Evolutionary conservation across 1,140 invertebrate species (phyloP).

Genomic region (Alviniconcha marisindica): DNA sequence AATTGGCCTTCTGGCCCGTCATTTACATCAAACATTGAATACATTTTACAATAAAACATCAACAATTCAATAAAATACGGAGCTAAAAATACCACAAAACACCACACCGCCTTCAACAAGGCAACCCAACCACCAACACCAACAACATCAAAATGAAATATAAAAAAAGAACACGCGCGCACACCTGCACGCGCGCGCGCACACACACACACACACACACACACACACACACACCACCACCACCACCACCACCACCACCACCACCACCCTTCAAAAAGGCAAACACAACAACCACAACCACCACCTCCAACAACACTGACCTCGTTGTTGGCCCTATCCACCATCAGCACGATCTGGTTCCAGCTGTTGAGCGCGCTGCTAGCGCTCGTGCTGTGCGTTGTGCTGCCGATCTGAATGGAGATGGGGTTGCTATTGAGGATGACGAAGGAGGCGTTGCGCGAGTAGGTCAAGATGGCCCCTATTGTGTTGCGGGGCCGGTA

Average conservation of each 20-base stretch:
- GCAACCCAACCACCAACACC: too few relatives aligned
- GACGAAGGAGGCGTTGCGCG: background rate
- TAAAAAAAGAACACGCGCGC: background rate
- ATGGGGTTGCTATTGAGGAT: background rate
- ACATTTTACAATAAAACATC: too few relatives aligned
- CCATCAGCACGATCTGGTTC: background rate
- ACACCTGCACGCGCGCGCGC: background rate
- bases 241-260: background rate
- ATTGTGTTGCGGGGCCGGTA: background rate
- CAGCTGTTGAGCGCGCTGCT: background rate
- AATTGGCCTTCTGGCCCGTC: too few relatives aligned
- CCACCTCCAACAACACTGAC: background rate
- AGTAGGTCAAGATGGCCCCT: conserved; percentile 6
- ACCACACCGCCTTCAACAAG: too few relatives aligned
- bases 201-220: conserved; percentile 5
- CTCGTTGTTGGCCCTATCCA: background rate
- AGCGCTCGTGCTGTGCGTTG: background rate
- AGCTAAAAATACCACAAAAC: too few relatives aligned
- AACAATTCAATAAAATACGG: too few relatives aligned
- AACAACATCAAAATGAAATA: too few relatives aligned
- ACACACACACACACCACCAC: background rate
- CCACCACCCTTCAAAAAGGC: too few relatives aligned
- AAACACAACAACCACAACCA: background rate
- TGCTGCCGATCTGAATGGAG: background rate
- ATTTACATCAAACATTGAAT: too few relatives aligned